A percentile compares a stretch with the other conserved stretches of the same genome.
These are phyloP conservation scores for Fregetta grallaria DNA, from an alignment of 2,113 vertebrate species.

Conservation along the genomic window DNA sequence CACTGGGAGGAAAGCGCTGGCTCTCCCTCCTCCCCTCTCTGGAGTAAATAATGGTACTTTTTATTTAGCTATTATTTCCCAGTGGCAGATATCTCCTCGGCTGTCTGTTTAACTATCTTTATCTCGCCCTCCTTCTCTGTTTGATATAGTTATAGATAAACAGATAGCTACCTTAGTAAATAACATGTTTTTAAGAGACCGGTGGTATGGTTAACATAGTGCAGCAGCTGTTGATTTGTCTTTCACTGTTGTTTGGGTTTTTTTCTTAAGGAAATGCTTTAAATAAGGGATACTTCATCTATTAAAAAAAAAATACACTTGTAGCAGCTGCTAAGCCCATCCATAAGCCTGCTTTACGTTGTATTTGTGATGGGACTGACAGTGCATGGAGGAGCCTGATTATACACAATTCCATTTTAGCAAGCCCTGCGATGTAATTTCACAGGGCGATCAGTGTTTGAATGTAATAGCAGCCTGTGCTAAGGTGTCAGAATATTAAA, in stretches of 20 bases:
- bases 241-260: conserved; percentile 41
- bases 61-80: conserved; percentile 71
- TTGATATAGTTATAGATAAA: conserved; percentile 70
- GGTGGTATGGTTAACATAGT: conserved; percentile 50
- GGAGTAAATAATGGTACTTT: conserved; percentile 64
- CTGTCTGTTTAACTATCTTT: conserved; percentile 69
- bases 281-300: conserved; percentile 83
- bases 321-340: conserved; percentile 84
- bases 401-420: conserved; percentile 88
- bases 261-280: conserved; percentile 76
- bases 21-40: background rate
- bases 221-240: conserved; percentile 73
- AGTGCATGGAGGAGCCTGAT: conserved; percentile 90
- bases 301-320: conserved; percentile 83
- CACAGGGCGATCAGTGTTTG: conserved; percentile 90
- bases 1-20: background rate
- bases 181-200: conserved; percentile 67
- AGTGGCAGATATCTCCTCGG: conserved; percentile 52
- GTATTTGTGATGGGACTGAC: conserved; percentile 86
- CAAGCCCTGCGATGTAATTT: conserved; percentile 84
- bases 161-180: conserved; percentile 72
- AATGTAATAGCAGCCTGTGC: conserved; percentile 89
- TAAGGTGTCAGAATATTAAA: conserved; percentile 97
- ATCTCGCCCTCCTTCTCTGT: conserved; percentile 56
- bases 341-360: conserved; percentile 80